These are phyloP conservation scores for Andrena chrysosceles DNA, from an alignment of 2,888 invertebrate genomes.

Conservation along the genomic window DNA sequence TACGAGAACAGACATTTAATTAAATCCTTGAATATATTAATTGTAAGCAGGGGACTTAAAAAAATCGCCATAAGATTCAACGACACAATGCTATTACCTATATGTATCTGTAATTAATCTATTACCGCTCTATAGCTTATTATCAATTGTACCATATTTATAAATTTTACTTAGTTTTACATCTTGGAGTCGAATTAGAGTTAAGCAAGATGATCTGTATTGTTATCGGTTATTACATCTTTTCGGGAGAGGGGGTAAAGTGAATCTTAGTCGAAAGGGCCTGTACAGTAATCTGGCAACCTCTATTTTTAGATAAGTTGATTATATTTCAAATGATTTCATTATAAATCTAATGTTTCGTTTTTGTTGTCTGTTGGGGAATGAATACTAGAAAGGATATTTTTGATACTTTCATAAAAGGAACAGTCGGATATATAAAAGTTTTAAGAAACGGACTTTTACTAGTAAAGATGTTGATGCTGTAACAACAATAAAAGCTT, in stretches of 20 bases:
- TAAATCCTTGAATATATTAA: slow-evolving; percentile 75
- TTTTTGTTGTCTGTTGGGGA: slow-evolving; percentile 83
- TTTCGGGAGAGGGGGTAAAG: slow-evolving; percentile 69
- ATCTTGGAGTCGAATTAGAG: slow-evolving; percentile 79
- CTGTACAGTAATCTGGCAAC: slow-evolving; percentile 74
- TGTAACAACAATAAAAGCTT: slow-evolving; percentile 81
- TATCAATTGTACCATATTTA: slow-evolving; percentile 83
- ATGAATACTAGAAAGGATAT: slow-evolving; percentile 86
- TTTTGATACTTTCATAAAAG: slow-evolving; percentile 87
- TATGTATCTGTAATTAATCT: slow-evolving; percentile 83
- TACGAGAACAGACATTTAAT: slow-evolving; percentile 77
- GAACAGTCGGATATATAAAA: slow-evolving; percentile 80
- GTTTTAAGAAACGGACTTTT: slow-evolving; percentile 79
- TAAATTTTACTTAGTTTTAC: slow-evolving; percentile 83
- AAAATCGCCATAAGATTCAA: slow-evolving; percentile 83
- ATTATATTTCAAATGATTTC: slow-evolving; percentile 81
- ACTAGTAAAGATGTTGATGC: slow-evolving; percentile 79
- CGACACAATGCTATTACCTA: slow-evolving; percentile 83
- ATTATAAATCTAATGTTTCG: slow-evolving; percentile 78
- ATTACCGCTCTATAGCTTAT: slow-evolving; percentile 83
- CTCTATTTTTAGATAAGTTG: slow-evolving; percentile 79
- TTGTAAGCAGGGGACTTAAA: slow-evolving; percentile 76
- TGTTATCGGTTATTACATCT: slow-evolving; percentile 65
- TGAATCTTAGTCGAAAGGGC: slow-evolving; percentile 74
- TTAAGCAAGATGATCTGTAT: slow-evolving; percentile 74